Conservation (phyloP, 2,888 invertebrate species). For the Fragum whitleyi region DNA sequence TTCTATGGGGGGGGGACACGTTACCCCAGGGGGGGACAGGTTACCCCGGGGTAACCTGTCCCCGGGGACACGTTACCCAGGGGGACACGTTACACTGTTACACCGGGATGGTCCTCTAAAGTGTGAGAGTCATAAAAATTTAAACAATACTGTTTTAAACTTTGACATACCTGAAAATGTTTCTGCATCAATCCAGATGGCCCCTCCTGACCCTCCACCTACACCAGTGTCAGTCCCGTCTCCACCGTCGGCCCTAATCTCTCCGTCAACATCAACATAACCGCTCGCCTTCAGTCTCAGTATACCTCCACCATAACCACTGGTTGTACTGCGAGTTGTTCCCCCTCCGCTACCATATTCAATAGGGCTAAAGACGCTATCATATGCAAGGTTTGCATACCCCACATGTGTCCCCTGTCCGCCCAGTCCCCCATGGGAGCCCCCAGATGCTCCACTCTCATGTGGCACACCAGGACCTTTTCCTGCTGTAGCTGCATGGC, state of each 20-base stretch:
- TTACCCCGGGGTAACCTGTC: too few relatives aligned
- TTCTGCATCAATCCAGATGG: conserved; percentile 56
- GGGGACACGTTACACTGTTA: too few relatives aligned
- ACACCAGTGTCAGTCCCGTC: conserved; percentile 56
- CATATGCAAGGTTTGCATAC: conserved; percentile 62
- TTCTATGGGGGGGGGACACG: too few relatives aligned
- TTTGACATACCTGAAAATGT: conserved; percentile 55
- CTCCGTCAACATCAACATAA: conserved; percentile 71
- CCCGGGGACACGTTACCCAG: too few relatives aligned
- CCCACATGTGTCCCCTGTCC: conserved; percentile 63
- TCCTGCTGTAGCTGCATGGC: conserved; percentile 64
- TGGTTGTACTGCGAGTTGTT: conserved; percentile 9
- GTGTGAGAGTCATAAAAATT: too few relatives aligned
- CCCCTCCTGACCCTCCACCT: conserved; percentile 76
- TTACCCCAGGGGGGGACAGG: too few relatives aligned
- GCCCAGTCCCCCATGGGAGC: conserved; percentile 76
- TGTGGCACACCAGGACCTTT: conserved; percentile 62
- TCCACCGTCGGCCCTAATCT: conserved; percentile 67
- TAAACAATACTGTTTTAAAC: too few relatives aligned
- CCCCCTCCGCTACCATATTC: conserved; percentile 75
- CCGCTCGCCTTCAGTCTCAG: conserved; percentile 64
- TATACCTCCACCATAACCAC: conserved; percentile 72
- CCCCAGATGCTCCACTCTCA: conserved; percentile 69
- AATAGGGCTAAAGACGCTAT: conserved; percentile 57
- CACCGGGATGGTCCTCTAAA: too few relatives aligned